Base-by-base conservation (phyloP, 2,113 vertebrate species). In the Coryphaenoides rupestris region DNA sequence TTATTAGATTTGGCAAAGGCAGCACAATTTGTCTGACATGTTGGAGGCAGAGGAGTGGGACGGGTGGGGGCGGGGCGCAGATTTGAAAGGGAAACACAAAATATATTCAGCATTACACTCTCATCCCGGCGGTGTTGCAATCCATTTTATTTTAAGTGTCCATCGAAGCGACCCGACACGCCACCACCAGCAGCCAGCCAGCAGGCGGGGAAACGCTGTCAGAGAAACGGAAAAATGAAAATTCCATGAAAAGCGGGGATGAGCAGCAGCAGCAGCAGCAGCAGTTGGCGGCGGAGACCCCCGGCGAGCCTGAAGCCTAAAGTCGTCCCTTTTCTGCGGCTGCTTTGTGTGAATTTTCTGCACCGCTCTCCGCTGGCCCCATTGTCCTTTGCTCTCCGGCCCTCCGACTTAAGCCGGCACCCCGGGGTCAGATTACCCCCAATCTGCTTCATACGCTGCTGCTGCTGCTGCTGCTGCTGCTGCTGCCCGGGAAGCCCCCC, bases 1-100 rank as follows among this genome's bases (percentile, higher is more conserved):
- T 63, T 84, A 86, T 88, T 84, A 86, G 82, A 87, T 87, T 86
- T 89, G 79, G 79, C 73, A 70, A 69, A 77, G 70, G 80, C 86
- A 77, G 82, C 82, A 86, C 79, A 86, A 88, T 88, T 87, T 85
- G 76, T 84, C 73, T 82, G 86, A 86, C 80, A 83, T 83, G 80
- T 84, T 87, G 85, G 28, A 85, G 77, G 79, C 63, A 85, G 73
- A 86, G n/a, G n/a, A n/a, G n/a, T n/a, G n/a, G n/a, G n/a, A n/a
- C n/a, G n/a, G n/a, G n/a, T n/a, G n/a, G n/a, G n/a, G n/a, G n/a
- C n/a, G n/a, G n/a, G n/a, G n/a, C n/a, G n/a, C n/a, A 89, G 86
- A 89, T 88, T 88, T 85, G 77, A 87, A 52, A 64, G 63, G 70
- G 78, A 74, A 81, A 83, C 78, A 80, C 77, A 77, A 79, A 86